These are phyloP conservation scores for Falco novaeseelandiae DNA, from an alignment of 2,797 vertebrate species.

Conservation along the genomic window DNA sequence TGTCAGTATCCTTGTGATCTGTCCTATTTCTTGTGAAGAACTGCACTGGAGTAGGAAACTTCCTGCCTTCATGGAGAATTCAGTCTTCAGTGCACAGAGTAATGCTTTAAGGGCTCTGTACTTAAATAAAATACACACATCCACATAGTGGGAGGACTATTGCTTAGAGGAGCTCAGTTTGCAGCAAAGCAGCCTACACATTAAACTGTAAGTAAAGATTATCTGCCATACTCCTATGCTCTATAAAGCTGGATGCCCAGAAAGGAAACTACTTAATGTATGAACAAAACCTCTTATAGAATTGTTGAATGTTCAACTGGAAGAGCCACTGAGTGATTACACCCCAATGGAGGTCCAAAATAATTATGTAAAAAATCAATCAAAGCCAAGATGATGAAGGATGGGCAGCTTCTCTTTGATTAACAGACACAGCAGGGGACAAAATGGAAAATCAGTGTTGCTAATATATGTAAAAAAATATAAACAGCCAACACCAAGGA, in stretches of 20 bases:
- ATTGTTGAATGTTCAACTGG: conserved; percentile 21
- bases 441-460: conserved; percentile 25
- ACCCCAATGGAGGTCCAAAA: conserved; percentile 2
- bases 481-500: background rate
- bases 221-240: conserved; percentile 22
- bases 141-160: background rate
- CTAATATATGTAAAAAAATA: background rate
- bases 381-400: conserved; percentile 44
- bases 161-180: background rate
- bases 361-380: conserved; percentile 43
- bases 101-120: background rate
- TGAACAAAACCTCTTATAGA: background rate
- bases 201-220: conserved; percentile 47
- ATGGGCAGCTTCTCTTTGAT: conserved; percentile 28
- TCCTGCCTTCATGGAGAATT: background rate
- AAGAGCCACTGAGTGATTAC: conserved; percentile 8
- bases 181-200: conserved; percentile 41
- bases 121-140: background rate
- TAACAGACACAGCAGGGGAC: background rate
- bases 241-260: background rate
- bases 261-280: conserved; percentile 26
- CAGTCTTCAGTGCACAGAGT: background rate
- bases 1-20: background rate
- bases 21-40: background rate
- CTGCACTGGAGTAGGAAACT: background rate